Base-by-base conservation (phyloP, 2,888 invertebrate genomes). In the Phaonia tiefii region DNA sequence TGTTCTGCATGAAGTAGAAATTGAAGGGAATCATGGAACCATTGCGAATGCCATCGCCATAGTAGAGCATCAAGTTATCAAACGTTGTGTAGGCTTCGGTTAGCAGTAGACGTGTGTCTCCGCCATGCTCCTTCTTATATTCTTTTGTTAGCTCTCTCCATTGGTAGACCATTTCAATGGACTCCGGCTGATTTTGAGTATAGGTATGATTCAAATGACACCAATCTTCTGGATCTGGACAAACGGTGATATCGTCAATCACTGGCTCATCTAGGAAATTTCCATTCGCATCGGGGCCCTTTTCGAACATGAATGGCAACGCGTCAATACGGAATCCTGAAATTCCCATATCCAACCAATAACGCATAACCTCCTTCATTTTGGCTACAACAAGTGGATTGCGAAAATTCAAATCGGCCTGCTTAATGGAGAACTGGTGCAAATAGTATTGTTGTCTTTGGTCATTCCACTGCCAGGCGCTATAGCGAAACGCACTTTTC, bases 311-410 rank as follows among this genome's bases (percentile, higher is more conserved):
- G 49, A 83, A 83, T 4, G 83, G 82, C 11, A 95, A 92, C 7
- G 96, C 95, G 85, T 96, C 95, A 60, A 97, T 92, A 84, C 97
- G 93, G 86, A 98, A 96, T 0, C 98, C 98, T 86, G 96, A 95
- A 0, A 97, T 93, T 0, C 97, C 97, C 85, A 93, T 93, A 75
- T 94, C 93, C 70, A 97, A 88, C 97, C 97, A 98, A 87, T 94
- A 96, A 84, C 91, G 92, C 37, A 97, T 88, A 0, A 88, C 87
- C 85, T 93, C 93, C 90, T 94, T 92, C 89, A 95, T 93, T 87
- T 93, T 93, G 65, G 93, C 90, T 13, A 93, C 91, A 8, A 97
- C 93, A 13, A 91, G 91, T 0, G 94, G 93, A 89, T 95, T 95
- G 60, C 94, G 91, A 85, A 92, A 95, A 90, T 97, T 97, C 8